phyloP scores from a whole-genome alignment of 2,797 vertebrate species.

The Cercopithecus neglectus region DNA sequence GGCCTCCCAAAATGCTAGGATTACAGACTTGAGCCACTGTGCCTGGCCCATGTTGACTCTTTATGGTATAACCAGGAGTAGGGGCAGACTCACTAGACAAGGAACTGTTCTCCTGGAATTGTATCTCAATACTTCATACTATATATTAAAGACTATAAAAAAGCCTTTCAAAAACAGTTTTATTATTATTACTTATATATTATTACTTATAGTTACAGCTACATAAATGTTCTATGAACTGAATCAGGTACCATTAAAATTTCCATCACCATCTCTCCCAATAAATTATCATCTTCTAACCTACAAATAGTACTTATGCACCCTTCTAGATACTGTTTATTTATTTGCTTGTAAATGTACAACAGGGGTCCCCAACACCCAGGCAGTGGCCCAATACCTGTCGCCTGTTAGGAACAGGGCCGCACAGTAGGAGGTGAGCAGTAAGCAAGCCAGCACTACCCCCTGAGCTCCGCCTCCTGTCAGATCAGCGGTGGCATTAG shows the following conservation, averaged over 20 bases:
- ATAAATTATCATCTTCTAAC: not conserved
- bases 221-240: not conserved
- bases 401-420: too few relatives aligned
- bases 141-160: not conserved
- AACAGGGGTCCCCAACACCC: too few relatives aligned
- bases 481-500: too few relatives aligned
- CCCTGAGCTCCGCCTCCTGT: too few relatives aligned
- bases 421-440: too few relatives aligned
- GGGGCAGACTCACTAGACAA: not conserved
- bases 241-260: not conserved
- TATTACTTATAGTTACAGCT: not conserved
- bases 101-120: not conserved
- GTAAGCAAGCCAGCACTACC: too few relatives aligned
- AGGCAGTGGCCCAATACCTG: too few relatives aligned
- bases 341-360: not conserved
- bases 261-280: not conserved
- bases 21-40: too few relatives aligned
- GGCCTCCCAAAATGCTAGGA: too few relatives aligned
- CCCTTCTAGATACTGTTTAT: not conserved
- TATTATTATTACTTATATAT: not conserved
- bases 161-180: not conserved
- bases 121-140: not conserved
- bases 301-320: too few relatives aligned
- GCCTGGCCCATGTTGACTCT: not conserved
- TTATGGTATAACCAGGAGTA: not conserved